Conservation (phyloP, 1,140 invertebrate genomes). For the Drosophila nebulosa region DNA sequence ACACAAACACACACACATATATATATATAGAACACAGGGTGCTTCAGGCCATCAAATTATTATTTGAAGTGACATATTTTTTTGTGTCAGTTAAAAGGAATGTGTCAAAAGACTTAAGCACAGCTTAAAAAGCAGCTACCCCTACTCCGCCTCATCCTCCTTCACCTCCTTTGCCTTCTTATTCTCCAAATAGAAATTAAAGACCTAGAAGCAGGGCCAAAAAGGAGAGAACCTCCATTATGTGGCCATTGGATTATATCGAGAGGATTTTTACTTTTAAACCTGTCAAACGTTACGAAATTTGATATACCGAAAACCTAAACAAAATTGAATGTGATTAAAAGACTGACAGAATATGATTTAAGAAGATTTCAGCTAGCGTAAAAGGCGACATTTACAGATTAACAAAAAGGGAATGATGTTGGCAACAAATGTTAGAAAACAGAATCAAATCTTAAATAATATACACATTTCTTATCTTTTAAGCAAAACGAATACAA, state of each 20-base stretch:
- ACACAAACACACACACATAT: neutral
- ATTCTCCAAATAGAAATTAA: neutral
- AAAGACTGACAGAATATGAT: conserved; percentile 15
- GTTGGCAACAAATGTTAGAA: too few relatives aligned
- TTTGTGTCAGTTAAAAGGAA: conserved; percentile 13
- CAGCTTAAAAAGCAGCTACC: conserved; percentile 22
- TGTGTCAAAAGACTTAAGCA: conserved; percentile 43
- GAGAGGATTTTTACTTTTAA: neutral
- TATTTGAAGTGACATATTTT: conserved; percentile 31
- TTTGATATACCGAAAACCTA: neutral
- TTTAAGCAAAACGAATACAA: too few relatives aligned
- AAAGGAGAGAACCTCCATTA: conserved; percentile 19
- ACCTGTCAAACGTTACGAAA: conserved; percentile 6
- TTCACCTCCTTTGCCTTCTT: too few relatives aligned
- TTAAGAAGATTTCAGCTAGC: neutral
- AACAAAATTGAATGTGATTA: neutral
- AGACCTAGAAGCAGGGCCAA: conserved; percentile 15
- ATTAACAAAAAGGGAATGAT: too few relatives aligned
- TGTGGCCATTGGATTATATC: conserved; percentile 36
- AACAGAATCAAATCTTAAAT: too few relatives aligned
- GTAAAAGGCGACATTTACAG: too few relatives aligned
- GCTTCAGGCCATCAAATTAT: conserved; percentile 18
- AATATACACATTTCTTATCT: too few relatives aligned
- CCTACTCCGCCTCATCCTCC: too few relatives aligned
- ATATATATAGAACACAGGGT: conserved; percentile 10